phyloP scores from a whole-genome alignment of 2,113 vertebrate species.

The Romanogobio albipinnatus region DNA sequence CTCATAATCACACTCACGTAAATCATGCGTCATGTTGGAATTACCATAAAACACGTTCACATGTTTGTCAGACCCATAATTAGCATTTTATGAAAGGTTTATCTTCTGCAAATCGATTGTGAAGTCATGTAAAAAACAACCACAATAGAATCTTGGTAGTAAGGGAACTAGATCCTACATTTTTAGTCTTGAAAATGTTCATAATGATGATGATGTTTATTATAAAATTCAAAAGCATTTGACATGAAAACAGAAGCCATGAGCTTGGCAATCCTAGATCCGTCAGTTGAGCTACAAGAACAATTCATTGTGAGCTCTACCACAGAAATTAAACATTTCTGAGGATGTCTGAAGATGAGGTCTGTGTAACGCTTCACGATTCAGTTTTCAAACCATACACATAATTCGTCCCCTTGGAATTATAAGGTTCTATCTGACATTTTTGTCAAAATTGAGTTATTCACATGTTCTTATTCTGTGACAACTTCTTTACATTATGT shows the following conservation, averaged over 20 bases:
- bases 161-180: neutral
- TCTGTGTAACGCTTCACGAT: no score
- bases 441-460: no score
- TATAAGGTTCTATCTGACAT: no score
- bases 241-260: neutral
- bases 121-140: neutral
- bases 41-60: neutral
- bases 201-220: no score
- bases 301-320: neutral
- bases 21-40: neutral
- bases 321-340: neutral
- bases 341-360: neutral
- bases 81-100: neutral
- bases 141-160: neutral
- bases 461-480: no score
- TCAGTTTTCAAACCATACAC: no score
- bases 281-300: neutral
- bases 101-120: neutral
- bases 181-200: neutral
- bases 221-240: neutral
- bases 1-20: neutral
- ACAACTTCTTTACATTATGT: no score
- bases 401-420: no score
- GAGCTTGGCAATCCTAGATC: neutral
- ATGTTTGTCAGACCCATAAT: neutral